Conservation (phyloP, 2,888 invertebrate species). For the Cheilosia vernalis region DNA sequence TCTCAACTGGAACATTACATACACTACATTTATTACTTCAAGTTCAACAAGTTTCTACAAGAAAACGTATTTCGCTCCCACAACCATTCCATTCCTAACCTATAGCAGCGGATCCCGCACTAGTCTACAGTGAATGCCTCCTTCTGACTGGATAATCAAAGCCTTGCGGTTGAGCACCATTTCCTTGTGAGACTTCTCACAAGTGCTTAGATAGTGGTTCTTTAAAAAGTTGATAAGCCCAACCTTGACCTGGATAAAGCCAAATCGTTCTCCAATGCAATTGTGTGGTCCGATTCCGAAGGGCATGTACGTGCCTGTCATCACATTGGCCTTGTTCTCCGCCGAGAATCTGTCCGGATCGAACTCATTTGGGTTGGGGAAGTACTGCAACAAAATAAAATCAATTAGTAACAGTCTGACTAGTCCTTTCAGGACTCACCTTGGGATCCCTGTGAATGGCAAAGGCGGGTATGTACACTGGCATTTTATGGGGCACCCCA, state of each 20-base stretch:
- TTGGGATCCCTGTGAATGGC: conserved; percentile 76
- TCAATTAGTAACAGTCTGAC: too few relatives aligned
- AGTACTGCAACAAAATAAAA: conserved; percentile 57
- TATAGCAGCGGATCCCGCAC: conserved; percentile 69
- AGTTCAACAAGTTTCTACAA: too few relatives aligned
- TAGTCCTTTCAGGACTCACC: conserved; percentile 16
- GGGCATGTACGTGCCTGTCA: conserved; percentile 76
- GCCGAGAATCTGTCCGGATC: conserved; percentile 78
- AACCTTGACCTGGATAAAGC: conserved; percentile 67
- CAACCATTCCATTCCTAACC: not conserved
- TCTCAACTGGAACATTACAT: too few relatives aligned
- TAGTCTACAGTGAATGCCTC: conserved; percentile 69
- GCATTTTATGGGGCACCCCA: conserved; percentile 74
- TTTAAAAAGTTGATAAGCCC: conserved; percentile 74
- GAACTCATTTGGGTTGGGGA: conserved; percentile 76
- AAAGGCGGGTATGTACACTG: conserved; percentile 73
- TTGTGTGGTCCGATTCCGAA: conserved; percentile 77
- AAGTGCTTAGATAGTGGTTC: conserved; percentile 61
- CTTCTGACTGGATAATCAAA: conserved; percentile 68
- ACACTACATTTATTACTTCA: too few relatives aligned
- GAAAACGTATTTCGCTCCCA: too few relatives aligned
- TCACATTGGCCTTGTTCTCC: conserved; percentile 76
- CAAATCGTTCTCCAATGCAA: conserved; percentile 77
- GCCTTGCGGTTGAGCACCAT: conserved; percentile 73
- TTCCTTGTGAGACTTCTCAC: conserved; percentile 46